phyloP scores from a whole-genome alignment of 2,113 vertebrate genomes.

The Ivindomyrus marchei region DNA sequence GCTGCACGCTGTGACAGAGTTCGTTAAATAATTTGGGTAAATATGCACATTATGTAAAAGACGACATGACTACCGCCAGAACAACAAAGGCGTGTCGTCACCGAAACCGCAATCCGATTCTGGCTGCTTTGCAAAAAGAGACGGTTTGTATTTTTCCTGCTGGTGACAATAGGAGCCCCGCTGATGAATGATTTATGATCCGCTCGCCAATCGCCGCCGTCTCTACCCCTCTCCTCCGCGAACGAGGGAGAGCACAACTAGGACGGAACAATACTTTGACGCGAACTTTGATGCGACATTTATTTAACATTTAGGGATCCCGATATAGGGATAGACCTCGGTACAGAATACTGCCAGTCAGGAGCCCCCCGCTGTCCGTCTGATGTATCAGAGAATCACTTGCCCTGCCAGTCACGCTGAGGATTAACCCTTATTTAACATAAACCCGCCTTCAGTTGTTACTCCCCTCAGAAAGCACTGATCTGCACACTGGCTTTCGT shows the following conservation, averaged over 20 bases:
- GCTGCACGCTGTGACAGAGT: not conserved
- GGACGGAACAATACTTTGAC: not conserved
- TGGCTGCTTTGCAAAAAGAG: not conserved
- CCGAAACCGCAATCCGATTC: not conserved
- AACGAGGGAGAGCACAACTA: not conserved
- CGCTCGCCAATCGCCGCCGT: not conserved
- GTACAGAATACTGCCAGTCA: not conserved
- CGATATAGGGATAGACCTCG: not conserved
- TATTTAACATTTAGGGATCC: not conserved
- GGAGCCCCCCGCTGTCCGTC: not conserved
- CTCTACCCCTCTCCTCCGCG: not conserved
- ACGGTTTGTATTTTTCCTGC: not conserved
- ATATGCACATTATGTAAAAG: not conserved
- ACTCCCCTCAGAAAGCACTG: not conserved
- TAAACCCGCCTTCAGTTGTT: not conserved
- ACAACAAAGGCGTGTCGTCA: not conserved
- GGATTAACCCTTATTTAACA: not conserved
- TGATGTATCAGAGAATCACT: not conserved
- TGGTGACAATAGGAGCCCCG: not conserved
- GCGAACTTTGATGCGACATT: not conserved
- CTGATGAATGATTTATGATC: not conserved
- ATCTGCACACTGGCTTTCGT: not conserved
- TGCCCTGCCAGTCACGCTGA: not conserved
- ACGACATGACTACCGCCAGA: not conserved
- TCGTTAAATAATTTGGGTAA: not conserved